These are phyloP conservation scores for Strigamia crassipes DNA, from an alignment of 2,888 invertebrate genomes.

Conservation along the genomic window DNA sequence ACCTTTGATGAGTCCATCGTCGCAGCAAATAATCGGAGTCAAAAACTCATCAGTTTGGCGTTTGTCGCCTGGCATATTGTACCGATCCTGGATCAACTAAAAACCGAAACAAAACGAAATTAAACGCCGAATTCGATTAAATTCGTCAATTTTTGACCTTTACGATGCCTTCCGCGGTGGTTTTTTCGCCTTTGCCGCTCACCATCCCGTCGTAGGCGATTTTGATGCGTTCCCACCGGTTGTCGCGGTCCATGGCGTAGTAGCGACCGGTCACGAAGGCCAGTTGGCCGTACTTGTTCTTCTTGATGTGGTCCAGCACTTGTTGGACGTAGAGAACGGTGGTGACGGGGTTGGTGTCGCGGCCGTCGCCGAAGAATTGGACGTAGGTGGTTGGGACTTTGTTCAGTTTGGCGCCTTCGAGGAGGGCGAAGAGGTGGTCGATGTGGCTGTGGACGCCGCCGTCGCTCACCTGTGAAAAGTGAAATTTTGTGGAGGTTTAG, in stretches of 20 bases:
- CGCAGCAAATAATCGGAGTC: slow-evolving; percentile 58
- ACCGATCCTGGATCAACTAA: slow-evolving; percentile 52
- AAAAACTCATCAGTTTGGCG: slow-evolving; percentile 60
- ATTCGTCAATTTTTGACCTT: slow-evolving; percentile 46
- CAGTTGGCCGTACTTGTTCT: slow-evolving; percentile 53
- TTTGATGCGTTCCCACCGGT: slow-evolving; percentile 56
- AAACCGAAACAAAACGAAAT: slow-evolving; percentile 18
- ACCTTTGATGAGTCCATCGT: slow-evolving; percentile 52
- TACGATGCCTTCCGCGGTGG: slow-evolving; percentile 54
- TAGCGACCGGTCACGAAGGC: slow-evolving; percentile 59
- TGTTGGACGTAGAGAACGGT: slow-evolving; percentile 56
- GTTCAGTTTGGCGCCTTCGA: slow-evolving; percentile 58
- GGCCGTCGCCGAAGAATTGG: slow-evolving; percentile 60
- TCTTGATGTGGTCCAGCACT: slow-evolving; percentile 54
- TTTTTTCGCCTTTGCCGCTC: slow-evolving; percentile 57
- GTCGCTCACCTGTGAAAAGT: slow-evolving; percentile 56
- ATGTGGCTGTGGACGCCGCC: slow-evolving; percentile 62
- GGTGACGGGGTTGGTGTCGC: slow-evolving; percentile 60
- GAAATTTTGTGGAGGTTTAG: too few relatives aligned
- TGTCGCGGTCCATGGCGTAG: slow-evolving; percentile 62
- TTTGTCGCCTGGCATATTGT: slow-evolving; percentile 53
- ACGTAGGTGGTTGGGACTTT: slow-evolving; percentile 59
- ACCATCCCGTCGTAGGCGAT: slow-evolving; percentile 61
- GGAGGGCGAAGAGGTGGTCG: slow-evolving; percentile 58
- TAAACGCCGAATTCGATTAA: background rate